Base-by-base conservation (phyloP, 2,888 invertebrate genomes). In the Pseudococcus jackbeardsleyi region DNA sequence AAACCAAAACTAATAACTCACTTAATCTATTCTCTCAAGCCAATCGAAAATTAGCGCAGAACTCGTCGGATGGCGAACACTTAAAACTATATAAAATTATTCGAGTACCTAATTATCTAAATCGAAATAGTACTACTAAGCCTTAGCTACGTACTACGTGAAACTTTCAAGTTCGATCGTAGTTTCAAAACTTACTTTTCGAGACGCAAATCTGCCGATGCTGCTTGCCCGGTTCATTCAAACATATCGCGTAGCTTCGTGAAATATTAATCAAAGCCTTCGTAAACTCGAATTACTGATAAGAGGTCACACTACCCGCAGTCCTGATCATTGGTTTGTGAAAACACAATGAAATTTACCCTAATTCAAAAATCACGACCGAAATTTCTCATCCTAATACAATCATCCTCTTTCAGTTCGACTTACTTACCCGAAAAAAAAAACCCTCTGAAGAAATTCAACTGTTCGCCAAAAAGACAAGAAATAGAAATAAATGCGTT, bases 1-100 rank as follows among this genome's bases (percentile, higher is more conserved):
- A 68, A 68, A 68, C 68, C 68, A 15, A 68, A 68, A 68, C 68
- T 68, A 68, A 68, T 68, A 68, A 68, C 68, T 42, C 42, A 68
- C 68, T 42, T 9, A 68, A 68, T 68, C 68, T 26, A 26, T 68
- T 68, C 68, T 68, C 68, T n/a, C n/a, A n/a, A 59, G n/a, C n/a
- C 7, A 59, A n/a, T 59, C n/a, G 59, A 59, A 59, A 59, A 59
- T 19, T 59, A n/a, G 8, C n/a, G 8, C 8, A 59, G 59, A 59
- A 59, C n/a, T 59, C n/a, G 59, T n/a, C 8, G 59, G 59, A 7
- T 68, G 26, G 26, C 26, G 12, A 26, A 68, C 26, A 59, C 59
- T 59, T n/a, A 7, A 59, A 26, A 68, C 26, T 12, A 68, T 15
- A 68, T 26, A 68, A 68, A 68, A 68, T 68, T 26, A 68, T 26